Evolutionary conservation across 2,888 invertebrate genomes (phyloP).

Genomic region (Troides helena): DNA sequence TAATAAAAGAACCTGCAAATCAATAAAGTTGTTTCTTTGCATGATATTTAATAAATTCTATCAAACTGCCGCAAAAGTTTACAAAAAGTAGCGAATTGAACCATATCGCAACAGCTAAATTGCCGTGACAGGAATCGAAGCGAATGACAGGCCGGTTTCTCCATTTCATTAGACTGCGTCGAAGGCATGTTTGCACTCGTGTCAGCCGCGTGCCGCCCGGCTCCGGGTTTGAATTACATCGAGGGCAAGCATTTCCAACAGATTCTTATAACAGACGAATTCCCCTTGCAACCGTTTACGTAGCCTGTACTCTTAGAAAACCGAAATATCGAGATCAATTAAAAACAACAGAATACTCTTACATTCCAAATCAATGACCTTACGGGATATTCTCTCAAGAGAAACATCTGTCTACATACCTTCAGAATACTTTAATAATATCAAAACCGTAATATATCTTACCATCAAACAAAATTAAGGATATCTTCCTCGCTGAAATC

Average conservation of each 20-base stretch:
- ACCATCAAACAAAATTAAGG: too few relatives aligned
- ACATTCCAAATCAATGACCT: too few relatives aligned
- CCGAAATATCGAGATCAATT: too few relatives aligned
- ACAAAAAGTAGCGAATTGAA: not conserved
- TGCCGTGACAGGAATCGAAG: constrained; percentile 15
- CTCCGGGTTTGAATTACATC: constrained; percentile 39
- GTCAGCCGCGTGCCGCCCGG: constrained; percentile 51
- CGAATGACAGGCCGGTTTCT: constrained; percentile 40
- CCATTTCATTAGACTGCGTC: constrained; percentile 59
- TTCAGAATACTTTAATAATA: too few relatives aligned
- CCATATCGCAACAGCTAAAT: not conserved
- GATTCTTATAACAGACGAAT: not conserved
- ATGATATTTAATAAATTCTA: not conserved
- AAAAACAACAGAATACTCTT: too few relatives aligned
- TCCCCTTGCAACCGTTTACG: too few relatives aligned
- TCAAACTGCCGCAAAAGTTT: not conserved
- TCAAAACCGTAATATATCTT: too few relatives aligned
- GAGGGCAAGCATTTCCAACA: constrained; percentile 19
- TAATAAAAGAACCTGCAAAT: not conserved
- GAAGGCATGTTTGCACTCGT: constrained; percentile 50
- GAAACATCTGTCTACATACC: too few relatives aligned
- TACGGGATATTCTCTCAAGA: too few relatives aligned
- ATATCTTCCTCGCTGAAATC: not conserved
- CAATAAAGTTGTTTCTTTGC: not conserved
- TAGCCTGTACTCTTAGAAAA: too few relatives aligned